Base-by-base conservation (phyloP, 2,888 invertebrate species). In the Cinara cedri region DNA sequence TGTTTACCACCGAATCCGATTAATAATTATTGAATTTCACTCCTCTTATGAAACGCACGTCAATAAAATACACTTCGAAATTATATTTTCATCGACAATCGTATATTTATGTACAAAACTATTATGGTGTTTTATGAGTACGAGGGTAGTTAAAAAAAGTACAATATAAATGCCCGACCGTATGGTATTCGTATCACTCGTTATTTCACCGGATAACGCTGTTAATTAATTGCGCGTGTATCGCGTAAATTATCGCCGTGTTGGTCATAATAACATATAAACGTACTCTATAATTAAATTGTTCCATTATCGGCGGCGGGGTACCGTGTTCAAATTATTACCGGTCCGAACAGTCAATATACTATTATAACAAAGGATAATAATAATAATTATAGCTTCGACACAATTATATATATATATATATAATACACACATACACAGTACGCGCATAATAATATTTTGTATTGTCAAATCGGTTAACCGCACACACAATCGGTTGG, bases 281-380 rank as follows among this genome's bases (percentile, higher is more conserved):
- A 60, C 24, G 54, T 60, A 26, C 24, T 72, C 26, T 46, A 34
- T 34, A 26, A 46, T 60, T 19, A 46, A 72, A 72, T 46, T 60
- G 46, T 72, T 60, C 72, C 46, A 49, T 72, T 72, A 60, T 60
- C 60, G 46, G 10, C 26, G 72, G 3, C 6, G n/a, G 3, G 34
- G 72, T 26, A 26, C 60, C 72, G 26, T 46, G 72, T 72, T 72
- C 46, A 26, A 60, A 60, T 60, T 26, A 72, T 72, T 72, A 60
- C 72, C n/a, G 6, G 13, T 46, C 11, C 13, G 9, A 16, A 57
- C 14, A 46, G 21, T 19, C 49, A 16, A 65, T 71, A 4, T 44
- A 19, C 13, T 49, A n/a, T n/a, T n/a, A 13, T 46, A 46, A 72
- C 60, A 46, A 26, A 57, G 60, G 60, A 49, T 72, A 57, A 72